Base-by-base conservation (phyloP, 2,888 invertebrate species). In the Trichopoda pennipes region DNA sequence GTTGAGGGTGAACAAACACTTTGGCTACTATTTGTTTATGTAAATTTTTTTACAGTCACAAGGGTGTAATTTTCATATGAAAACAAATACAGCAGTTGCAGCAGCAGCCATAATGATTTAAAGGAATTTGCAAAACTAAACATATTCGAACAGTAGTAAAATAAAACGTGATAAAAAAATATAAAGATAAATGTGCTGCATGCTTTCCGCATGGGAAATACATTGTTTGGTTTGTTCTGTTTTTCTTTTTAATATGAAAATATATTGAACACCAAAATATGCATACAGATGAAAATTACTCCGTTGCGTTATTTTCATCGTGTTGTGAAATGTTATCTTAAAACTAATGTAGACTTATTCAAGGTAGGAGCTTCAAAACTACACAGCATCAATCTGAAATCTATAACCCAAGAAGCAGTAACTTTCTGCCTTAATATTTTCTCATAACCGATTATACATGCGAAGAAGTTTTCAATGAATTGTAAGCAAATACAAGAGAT, bases 1-100 rank as follows among this genome's bases (percentile, higher is more conserved):
- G 49, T 69, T 73, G 77, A 77, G 81, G 81, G 81, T 73, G 68
- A 72, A 68, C 51, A 51, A 72, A 68, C 51, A 51, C 49, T 38
- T n/a, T n/a, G 17, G 44, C 51, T 63, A 23, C 16, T 51, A 17
- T 21, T 42, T 73, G 60, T 51, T 8, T 19, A 72, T 64, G 21
- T 17, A 10, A 21, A 9, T 28, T 12, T 21, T 38, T 51, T 21
- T 49, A 21, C 47, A 69, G 47, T 69, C 64, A 68, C 51, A 68
- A 69, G 81, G 77, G 72, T 73, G 55, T 47, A 64, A 70, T 77
- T 70, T 63, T 47, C 10, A 66, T 58, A 60, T 44, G 16, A 17
- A 63, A 60, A 60, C 28, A 63, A 63, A 12, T 12, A 19, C n/a
- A 44, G 28, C 28, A 28, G 28, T 3, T 28, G 6, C 19, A 66